Evolutionary conservation across 2,888 invertebrate genomes (phyloP).

Genomic region (Balanococcus diminutus): DNA sequence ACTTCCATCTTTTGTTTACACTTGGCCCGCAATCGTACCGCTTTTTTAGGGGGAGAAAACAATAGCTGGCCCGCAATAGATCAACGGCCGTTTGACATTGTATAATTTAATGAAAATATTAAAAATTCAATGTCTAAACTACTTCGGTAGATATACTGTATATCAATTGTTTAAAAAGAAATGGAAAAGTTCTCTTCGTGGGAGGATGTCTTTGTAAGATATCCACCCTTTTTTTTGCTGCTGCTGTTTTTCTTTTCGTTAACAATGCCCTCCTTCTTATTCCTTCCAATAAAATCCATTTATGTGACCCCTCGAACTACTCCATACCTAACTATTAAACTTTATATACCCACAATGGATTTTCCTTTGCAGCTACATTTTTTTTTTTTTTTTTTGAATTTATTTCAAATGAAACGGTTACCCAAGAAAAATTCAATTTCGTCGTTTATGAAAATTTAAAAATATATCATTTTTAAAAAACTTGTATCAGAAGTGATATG

Average conservation of each 20-base stretch:
- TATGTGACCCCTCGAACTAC: not conserved
- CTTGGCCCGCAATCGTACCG: no score
- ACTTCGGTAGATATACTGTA: not conserved
- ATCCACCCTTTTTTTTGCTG: not conserved
- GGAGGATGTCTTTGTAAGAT: not conserved
- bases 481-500: not conserved
- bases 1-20: no score
- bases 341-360: not conserved
- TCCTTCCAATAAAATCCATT: conserved; percentile 31
- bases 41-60: no score
- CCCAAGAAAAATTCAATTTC: not conserved
- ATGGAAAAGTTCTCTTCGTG: not conserved
- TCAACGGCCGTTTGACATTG: not conserved
- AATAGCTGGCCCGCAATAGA: no score
- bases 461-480: not conserved
- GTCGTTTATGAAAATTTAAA: not conserved
- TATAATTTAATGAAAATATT: not conserved
- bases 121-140: not conserved
- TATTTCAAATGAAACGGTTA: not conserved
- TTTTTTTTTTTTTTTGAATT: no score
- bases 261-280: not conserved
- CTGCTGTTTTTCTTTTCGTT: not conserved
- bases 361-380: not conserved
- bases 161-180: not conserved
- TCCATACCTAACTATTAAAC: not conserved